phyloP scores from a whole-genome alignment of 2,113 vertebrate genomes.

The Engraulis encrasicolus region DNA sequence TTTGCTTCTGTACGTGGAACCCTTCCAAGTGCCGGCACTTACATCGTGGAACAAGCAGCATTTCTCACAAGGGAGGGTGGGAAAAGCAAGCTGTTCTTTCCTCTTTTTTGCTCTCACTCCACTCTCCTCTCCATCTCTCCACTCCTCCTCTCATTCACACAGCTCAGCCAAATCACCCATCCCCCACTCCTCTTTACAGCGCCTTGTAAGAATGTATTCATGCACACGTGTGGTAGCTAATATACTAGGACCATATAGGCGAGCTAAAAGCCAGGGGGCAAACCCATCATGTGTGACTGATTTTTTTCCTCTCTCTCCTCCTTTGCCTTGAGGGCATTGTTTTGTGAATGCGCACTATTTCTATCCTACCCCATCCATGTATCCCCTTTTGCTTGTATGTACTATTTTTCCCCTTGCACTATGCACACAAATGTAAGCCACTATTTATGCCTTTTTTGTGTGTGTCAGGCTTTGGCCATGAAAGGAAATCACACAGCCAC shows the following conservation, averaged over 20 bases:
- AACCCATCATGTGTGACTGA: constrained; percentile 8
- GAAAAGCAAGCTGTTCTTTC: background rate
- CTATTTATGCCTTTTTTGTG: too few relatives aligned
- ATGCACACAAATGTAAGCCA: too few relatives aligned
- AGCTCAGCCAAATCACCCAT: constrained; percentile 1
- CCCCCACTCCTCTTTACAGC: constrained; percentile 11
- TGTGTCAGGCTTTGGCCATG: too few relatives aligned
- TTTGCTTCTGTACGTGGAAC: too few relatives aligned
- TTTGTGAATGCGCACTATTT: background rate
- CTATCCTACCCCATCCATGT: too few relatives aligned
- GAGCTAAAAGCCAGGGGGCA: background rate
- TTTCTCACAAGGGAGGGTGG: background rate
- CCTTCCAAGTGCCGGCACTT: background rate
- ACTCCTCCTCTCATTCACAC: background rate
- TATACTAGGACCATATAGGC: background rate
- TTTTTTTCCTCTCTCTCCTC: too few relatives aligned
- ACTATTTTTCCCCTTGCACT: background rate
- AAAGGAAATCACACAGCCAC: background rate
- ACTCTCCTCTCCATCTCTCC: background rate
- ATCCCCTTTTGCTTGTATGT: background rate
- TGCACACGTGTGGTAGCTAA: background rate
- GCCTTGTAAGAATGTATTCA: constrained; percentile 1
- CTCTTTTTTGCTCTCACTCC: background rate
- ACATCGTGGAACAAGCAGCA: background rate
- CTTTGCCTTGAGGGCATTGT: background rate